A percentile compares a stretch with the other conserved stretches of the same genome.
Conservation (phyloP, 2,888 invertebrate genomes). For the Pollenia amentaria region DNA sequence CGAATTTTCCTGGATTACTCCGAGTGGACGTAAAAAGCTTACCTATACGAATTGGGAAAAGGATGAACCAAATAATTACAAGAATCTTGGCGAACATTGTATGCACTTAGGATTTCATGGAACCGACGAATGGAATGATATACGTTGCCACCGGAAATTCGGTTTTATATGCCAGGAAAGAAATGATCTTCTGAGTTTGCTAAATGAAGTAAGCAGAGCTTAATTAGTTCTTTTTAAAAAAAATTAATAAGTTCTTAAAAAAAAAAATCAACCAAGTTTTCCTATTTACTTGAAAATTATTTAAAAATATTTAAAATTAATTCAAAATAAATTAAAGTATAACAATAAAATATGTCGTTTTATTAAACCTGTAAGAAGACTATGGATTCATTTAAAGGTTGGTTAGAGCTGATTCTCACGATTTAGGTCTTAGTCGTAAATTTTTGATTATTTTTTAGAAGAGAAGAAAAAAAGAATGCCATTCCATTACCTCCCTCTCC, state of each 20-base stretch:
- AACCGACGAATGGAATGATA: conserved; percentile 65
- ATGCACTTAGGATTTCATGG: conserved; percentile 68
- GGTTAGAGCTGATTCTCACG: too few species aligned
- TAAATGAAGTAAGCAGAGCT: conserved; percentile 24
- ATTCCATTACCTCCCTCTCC: too few species aligned
- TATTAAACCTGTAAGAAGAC: too few species aligned
- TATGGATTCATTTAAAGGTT: too few species aligned
- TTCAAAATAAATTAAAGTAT: too few species aligned
- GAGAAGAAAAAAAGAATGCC: too few species aligned
- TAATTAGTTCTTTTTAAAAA: background rate
- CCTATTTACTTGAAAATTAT: too few species aligned
- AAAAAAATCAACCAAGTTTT: too few species aligned
- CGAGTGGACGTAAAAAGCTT: conserved; percentile 5
- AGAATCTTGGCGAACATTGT: conserved; percentile 58
- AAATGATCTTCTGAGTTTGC: conserved; percentile 10
- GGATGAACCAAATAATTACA: conserved; percentile 65
- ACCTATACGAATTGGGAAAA: conserved; percentile 64
- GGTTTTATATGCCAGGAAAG: conserved; percentile 66
- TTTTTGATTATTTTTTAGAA: too few species aligned
- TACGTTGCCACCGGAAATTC: conserved; percentile 63
- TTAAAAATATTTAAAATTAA: too few species aligned
- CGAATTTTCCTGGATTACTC: conserved; percentile 46
- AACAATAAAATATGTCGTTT: too few species aligned
- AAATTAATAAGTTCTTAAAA: background rate
- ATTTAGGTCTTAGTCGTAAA: too few species aligned